Evolutionary conservation across 2,797 vertebrate genomes (phyloP).

Genomic region (Gallinago solitaria): DNA sequence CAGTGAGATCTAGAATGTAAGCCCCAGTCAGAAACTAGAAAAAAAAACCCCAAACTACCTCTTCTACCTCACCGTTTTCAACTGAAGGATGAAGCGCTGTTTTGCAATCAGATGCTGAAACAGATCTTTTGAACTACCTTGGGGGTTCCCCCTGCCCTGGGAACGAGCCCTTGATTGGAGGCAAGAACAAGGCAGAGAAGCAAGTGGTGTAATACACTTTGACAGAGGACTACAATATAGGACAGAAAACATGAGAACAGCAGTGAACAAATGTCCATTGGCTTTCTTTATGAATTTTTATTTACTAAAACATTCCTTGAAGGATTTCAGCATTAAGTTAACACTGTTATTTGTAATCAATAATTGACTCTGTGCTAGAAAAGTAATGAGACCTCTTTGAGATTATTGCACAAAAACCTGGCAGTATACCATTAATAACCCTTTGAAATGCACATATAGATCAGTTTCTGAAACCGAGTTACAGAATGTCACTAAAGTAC

Average conservation of each 20-base stretch:
- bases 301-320: constrained; percentile 20
- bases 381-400: constrained; percentile 10
- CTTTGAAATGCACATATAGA: constrained; percentile 20
- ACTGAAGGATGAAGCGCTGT: not conserved
- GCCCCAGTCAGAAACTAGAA: not conserved
- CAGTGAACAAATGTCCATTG: not conserved
- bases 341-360: not conserved
- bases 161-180: not conserved
- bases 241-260: not conserved
- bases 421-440: constrained; percentile 12
- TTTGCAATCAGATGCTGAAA: not conserved
- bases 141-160: not conserved
- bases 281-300: constrained; percentile 26
- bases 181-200: not conserved
- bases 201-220: not conserved
- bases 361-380: not conserved
- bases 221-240: not conserved
- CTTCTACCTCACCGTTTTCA: not conserved
- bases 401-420: constrained; percentile 61
- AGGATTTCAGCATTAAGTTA: constrained; percentile 34
- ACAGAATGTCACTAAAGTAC: constrained; percentile 21
- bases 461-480: constrained; percentile 2
- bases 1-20: not conserved
- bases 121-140: not conserved
- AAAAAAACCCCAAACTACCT: not conserved